phyloP scores from a whole-genome alignment of 92 coral and sea anemone genomes.

The Heliopora coerulea region DNA sequence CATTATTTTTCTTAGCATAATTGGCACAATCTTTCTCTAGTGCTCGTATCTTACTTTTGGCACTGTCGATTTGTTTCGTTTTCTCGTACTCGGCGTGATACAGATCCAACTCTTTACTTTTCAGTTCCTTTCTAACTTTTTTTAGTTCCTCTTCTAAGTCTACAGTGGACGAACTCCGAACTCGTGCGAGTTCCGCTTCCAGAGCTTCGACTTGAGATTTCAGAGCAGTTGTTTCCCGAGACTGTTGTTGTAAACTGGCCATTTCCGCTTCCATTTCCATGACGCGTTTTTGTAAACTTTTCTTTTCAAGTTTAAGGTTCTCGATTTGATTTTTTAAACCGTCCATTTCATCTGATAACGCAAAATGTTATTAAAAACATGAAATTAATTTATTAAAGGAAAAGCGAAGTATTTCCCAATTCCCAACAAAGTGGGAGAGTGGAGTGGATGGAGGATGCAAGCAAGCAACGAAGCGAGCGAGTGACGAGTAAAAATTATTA shows the following conservation, averaged over 20 bases:
- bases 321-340: not conserved
- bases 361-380: not conserved
- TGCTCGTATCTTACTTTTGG: constrained; percentile 5
- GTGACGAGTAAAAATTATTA: too few species aligned
- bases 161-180: not conserved
- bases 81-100: constrained; percentile 19
- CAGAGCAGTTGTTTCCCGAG: not conserved
- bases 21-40: constrained; percentile 19
- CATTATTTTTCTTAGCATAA: constrained; percentile 11
- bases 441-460: too few species aligned
- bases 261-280: not conserved
- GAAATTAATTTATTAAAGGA: too few species aligned
- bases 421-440: too few species aligned
- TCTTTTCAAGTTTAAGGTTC: constrained; percentile 8
- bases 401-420: too few species aligned
- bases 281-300: not conserved
- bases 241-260: not conserved
- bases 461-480: too few species aligned
- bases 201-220: constrained; percentile 2
- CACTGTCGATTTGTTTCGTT: constrained; percentile 14
- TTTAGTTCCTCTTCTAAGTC: constrained; percentile 12
- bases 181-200: not conserved
- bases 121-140: constrained; percentile 13
- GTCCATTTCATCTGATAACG: constrained; percentile 8
- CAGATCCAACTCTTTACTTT: constrained; percentile 1